Percentiles rank a stretch among this genome's conserved stretches.
Conservation (phyloP, 2,888 invertebrate genomes). For the Parelbella ahira region DNA sequence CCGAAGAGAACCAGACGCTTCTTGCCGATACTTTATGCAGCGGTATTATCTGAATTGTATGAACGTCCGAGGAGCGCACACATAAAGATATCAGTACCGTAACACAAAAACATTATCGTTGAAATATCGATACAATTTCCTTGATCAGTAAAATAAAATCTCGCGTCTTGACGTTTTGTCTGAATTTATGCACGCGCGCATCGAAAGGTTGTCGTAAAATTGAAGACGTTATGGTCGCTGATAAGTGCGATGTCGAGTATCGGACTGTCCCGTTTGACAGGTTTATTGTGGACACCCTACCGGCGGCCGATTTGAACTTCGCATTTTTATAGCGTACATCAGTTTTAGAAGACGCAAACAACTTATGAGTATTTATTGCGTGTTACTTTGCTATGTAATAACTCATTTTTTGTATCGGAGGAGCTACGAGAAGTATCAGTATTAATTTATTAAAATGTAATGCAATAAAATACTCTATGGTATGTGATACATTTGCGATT, state of each 20-base stretch:
- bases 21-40: constrained; percentile 35
- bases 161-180: constrained; percentile 65
- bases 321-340: constrained; percentile 42
- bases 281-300: constrained; percentile 77
- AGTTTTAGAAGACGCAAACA: constrained; percentile 19
- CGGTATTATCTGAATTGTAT: constrained; percentile 45
- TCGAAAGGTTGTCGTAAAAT: constrained; percentile 71
- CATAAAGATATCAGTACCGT: constrained; percentile 68
- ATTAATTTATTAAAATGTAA: constrained; percentile 10
- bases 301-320: constrained; percentile 51
- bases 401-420: constrained; percentile 15
- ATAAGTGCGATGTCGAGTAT: constrained; percentile 71
- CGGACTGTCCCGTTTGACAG: constrained; percentile 66
- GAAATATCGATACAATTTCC: constrained; percentile 77
- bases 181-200: constrained; percentile 68
- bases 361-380: constrained; percentile 23
- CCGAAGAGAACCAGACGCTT: constrained; percentile 34
- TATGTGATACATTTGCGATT: too few species aligned
- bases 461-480: constrained; percentile 7
- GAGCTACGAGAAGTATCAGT: constrained; percentile 1
- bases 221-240: constrained; percentile 74
- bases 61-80: constrained; percentile 58
- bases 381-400: constrained; percentile 16
- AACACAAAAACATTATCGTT: constrained; percentile 70
- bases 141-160: constrained; percentile 77